Conservation (phyloP, 2,888 invertebrate genomes). For the Lasioglossum oenotherae region DNA sequence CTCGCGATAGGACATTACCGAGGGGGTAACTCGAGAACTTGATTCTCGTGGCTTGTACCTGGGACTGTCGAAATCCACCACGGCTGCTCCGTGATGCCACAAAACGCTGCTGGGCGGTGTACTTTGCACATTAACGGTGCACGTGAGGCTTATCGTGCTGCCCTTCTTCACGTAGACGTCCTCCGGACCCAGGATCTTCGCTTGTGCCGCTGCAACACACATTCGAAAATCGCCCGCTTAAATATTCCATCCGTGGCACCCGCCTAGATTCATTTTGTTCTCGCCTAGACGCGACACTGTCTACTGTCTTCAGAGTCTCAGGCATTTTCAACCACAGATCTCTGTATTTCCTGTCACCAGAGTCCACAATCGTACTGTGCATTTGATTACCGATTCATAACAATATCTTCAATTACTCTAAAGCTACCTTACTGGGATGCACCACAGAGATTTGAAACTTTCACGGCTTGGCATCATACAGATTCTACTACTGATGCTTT, state of each 20-base stretch:
- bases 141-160: slow-evolving; percentile 95
- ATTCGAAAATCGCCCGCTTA: slow-evolving; percentile 67
- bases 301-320: not conserved
- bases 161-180: slow-evolving; percentile 96
- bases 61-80: slow-evolving; percentile 91
- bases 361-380: not conserved
- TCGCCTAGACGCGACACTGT: not conserved
- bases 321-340: not conserved
- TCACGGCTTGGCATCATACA: too few species aligned
- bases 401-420: too few species aligned
- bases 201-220: slow-evolving; percentile 92
- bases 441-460: too few species aligned
- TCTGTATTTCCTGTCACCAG: not conserved
- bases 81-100: slow-evolving; percentile 93
- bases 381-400: not conserved
- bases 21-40: slow-evolving; percentile 51
- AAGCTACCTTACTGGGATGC: too few species aligned
- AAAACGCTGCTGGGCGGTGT: slow-evolving; percentile 90
- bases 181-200: slow-evolving; percentile 93
- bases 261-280: slow-evolving; percentile 33
- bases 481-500: not conserved
- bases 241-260: slow-evolving; percentile 47
- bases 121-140: slow-evolving; percentile 94
- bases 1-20: slow-evolving; percentile 17
- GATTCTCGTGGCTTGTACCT: slow-evolving; percentile 77